Evolutionary conservation across 35 echinoderm and acorn worm genomes (phyloP).

Genomic region (Ptychodera flava): DNA sequence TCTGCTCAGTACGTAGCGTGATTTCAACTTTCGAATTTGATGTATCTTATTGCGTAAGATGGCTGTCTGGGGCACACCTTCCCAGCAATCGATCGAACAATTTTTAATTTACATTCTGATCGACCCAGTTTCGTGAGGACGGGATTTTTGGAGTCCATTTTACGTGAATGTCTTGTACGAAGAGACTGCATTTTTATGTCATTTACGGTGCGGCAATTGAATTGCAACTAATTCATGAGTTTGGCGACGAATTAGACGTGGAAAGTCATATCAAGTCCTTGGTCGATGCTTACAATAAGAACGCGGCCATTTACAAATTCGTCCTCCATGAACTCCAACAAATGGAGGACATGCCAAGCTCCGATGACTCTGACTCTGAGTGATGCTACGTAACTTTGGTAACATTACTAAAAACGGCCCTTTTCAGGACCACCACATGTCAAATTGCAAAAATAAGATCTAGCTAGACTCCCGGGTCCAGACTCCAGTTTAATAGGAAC

Average conservation of each 20-base stretch:
- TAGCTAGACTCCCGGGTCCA: too few relatives aligned
- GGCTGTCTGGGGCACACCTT: neutral
- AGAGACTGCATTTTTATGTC: neutral
- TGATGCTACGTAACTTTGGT: neutral
- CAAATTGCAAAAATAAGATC: too few relatives aligned
- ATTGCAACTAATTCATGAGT: neutral
- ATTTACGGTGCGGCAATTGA: neutral
- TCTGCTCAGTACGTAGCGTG: neutral
- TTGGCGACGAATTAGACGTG: neutral
- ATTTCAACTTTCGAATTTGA: neutral
- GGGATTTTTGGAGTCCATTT: neutral
- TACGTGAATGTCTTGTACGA: neutral
- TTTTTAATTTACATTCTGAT: neutral
- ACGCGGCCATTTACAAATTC: neutral
- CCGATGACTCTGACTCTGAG: neutral
- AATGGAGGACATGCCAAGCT: neutral
- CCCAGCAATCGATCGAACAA: neutral
- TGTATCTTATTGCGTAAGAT: too few relatives aligned
- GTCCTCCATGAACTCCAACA: neutral
- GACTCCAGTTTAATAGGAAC: too few relatives aligned
- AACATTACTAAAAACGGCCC: neutral
- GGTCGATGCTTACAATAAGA: neutral
- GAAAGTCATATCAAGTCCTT: neutral
- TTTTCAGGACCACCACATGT: neutral
- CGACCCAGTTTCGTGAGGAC: neutral